These are phyloP conservation scores for Eubasilissa regina DNA, from an alignment of 1,140 invertebrate genomes.

Conservation along the genomic window DNA sequence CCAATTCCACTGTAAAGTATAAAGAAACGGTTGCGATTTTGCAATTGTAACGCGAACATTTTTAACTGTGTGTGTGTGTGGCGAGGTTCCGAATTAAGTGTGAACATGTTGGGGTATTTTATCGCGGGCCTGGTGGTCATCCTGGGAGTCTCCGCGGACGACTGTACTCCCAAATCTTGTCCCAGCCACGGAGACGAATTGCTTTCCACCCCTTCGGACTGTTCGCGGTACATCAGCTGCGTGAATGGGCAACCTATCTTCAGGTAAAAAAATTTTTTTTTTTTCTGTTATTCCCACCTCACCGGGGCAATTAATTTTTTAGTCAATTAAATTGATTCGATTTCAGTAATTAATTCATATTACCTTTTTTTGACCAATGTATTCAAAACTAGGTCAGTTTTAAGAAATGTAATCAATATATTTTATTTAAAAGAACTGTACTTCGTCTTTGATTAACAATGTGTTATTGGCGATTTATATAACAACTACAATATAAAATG, in stretches of 20 bases:
- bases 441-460: too few relatives aligned
- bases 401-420: too few relatives aligned
- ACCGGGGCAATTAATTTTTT: too few relatives aligned
- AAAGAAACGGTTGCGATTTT: background rate
- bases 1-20: background rate
- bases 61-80: background rate
- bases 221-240: slow-evolving; percentile 35
- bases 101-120: slow-evolving; percentile 9
- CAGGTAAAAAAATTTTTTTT: slow-evolving; percentile 30
- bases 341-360: too few relatives aligned
- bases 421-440: too few relatives aligned
- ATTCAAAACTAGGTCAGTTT: too few relatives aligned
- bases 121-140: background rate
- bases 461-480: too few relatives aligned
- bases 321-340: too few relatives aligned
- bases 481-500: too few relatives aligned
- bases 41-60: background rate
- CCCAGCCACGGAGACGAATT: background rate
- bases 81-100: background rate
- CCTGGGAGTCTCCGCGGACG: background rate
- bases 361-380: too few relatives aligned
- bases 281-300: too few relatives aligned
- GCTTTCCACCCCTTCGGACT: slow-evolving; percentile 34
- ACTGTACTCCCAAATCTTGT: slow-evolving; percentile 6
- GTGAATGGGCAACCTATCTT: slow-evolving; percentile 12